These are phyloP conservation scores for Epinotia bilunana DNA, from an alignment of 2,888 invertebrate genomes.

Conservation along the genomic window DNA sequence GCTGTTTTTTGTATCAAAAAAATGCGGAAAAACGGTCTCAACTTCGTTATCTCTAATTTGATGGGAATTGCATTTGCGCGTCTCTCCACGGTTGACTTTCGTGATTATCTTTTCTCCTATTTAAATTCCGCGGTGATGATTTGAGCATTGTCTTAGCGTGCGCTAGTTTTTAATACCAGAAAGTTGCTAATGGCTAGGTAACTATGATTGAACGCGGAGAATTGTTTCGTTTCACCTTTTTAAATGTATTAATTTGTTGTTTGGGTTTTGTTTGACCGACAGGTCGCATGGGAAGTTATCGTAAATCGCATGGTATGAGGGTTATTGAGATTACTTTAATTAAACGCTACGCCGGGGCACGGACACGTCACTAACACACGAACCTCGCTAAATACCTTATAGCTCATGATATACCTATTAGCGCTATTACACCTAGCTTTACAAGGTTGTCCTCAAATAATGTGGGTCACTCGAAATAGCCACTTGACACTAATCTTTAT, in stretches of 20 bases:
- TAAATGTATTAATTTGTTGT: conserved; percentile 8
- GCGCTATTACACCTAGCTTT: conserved; percentile 8
- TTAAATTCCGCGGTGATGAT: conserved; percentile 48
- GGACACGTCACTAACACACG: conserved; percentile 31
- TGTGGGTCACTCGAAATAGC: neutral
- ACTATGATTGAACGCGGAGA: conserved; percentile 21
- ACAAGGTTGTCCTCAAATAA: conserved; percentile 19
- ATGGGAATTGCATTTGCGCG: conserved; percentile 56
- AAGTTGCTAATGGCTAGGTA: conserved; percentile 23
- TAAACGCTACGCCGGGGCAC: conserved; percentile 26
- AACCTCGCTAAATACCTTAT: conserved; percentile 38
- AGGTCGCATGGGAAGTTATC: conserved; percentile 37
- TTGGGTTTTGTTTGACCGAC: conserved; percentile 20
- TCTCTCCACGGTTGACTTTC: conserved; percentile 49
- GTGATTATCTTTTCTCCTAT: conserved; percentile 51
- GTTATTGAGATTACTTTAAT: conserved; percentile 37
- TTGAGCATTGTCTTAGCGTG: conserved; percentile 49
- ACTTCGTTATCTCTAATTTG: conserved; percentile 56
- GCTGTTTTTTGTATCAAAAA: conserved; percentile 50
- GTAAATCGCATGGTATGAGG: conserved; percentile 32
- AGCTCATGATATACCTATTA: conserved; percentile 7
- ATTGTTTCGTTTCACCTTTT: conserved; percentile 17
- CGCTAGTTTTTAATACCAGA: conserved; percentile 35
- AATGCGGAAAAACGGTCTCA: conserved; percentile 57
- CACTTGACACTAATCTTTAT: neutral